A percentile compares a stretch with the other conserved stretches of the same genome.
Conservation (phyloP, 1,140 invertebrate genomes). For the Eumeta japonica region DNA sequence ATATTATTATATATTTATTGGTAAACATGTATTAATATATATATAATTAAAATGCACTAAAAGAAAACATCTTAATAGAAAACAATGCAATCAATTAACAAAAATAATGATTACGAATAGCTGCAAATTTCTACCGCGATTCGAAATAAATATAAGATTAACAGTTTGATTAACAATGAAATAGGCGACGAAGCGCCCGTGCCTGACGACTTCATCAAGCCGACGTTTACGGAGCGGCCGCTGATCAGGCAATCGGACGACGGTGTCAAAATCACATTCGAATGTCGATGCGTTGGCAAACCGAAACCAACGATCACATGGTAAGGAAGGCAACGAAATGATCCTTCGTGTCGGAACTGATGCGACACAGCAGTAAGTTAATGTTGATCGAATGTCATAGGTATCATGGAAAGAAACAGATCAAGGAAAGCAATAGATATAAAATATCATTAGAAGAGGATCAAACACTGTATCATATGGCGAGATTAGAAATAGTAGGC, state of each 20-base stretch:
- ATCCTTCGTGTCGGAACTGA: background rate
- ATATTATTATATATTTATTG: slow-evolving; percentile 26
- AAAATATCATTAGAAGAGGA: slow-evolving; percentile 78
- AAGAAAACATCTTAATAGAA: slow-evolving; percentile 56
- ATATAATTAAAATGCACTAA: slow-evolving; percentile 10
- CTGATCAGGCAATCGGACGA: slow-evolving; percentile 93
- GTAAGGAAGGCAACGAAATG: slow-evolving; percentile 65
- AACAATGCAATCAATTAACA: too few relatives aligned
- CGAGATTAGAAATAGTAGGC: slow-evolving; percentile 78
- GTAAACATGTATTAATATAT: slow-evolving; percentile 19
- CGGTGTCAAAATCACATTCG: slow-evolving; percentile 88
- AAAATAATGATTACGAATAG: slow-evolving; percentile 15
- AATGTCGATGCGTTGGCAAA: slow-evolving; percentile 93
- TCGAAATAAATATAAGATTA: too few relatives aligned
- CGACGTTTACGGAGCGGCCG: slow-evolving; percentile 94
- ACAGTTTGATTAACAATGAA: slow-evolving; percentile 24
- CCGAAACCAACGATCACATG: slow-evolving; percentile 88
- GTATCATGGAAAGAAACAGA: slow-evolving; percentile 79
- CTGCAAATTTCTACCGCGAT: slow-evolving; percentile 32
- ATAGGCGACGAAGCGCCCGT: slow-evolving; percentile 89
- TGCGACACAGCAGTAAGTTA: background rate
- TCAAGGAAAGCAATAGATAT: slow-evolving; percentile 76
- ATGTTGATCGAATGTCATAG: slow-evolving; percentile 51
- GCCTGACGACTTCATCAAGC: slow-evolving; percentile 86
- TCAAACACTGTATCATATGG: slow-evolving; percentile 86